Evolutionary conservation across 2,113 vertebrate genomes (phyloP).

Genomic region (Sphyrna mokarran): DNA sequence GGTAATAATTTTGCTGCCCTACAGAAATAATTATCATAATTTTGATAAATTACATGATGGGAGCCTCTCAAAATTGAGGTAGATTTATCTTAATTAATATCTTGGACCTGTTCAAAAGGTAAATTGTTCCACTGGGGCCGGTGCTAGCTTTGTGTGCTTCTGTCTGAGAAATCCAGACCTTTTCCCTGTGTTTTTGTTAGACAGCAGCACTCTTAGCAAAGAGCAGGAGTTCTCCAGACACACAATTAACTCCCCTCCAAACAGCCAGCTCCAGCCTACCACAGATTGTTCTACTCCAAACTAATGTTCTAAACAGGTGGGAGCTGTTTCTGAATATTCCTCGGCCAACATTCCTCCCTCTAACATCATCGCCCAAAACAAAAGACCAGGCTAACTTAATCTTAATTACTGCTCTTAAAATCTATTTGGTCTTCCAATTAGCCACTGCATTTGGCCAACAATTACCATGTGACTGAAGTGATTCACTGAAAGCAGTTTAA

Average conservation of each 20-base stretch:
- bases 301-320: too few relatives aligned
- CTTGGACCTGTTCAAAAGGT: slow-evolving; percentile 93
- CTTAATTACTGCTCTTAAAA: not conserved
- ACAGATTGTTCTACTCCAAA: not conserved
- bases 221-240: slow-evolving; percentile 58
- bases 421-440: not conserved
- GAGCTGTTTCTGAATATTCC: not conserved
- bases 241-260: slow-evolving; percentile 53
- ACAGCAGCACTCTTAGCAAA: slow-evolving; percentile 58
- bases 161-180: slow-evolving; percentile 49
- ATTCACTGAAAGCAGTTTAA: not conserved
- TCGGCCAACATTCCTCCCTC: not conserved
- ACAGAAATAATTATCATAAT: slow-evolving; percentile 99
- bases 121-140: slow-evolving; percentile 70
- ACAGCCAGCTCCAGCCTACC: slow-evolving; percentile 41
- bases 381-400: not conserved
- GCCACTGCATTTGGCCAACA: not conserved
- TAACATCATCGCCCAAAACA: not conserved
- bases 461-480: not conserved
- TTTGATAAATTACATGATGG: slow-evolving; percentile 99
- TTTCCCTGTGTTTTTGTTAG: slow-evolving; percentile 49
- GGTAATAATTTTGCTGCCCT: slow-evolving; percentile 99
- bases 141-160: slow-evolving; percentile 51
- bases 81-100: slow-evolving; percentile 99
- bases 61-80: slow-evolving; percentile 95